A percentile compares a stretch with the other conserved stretches of the same genome.
phyloP scores from a whole-genome alignment of 2,797 vertebrate species.

The Rhinophrynus dorsalis region DNA sequence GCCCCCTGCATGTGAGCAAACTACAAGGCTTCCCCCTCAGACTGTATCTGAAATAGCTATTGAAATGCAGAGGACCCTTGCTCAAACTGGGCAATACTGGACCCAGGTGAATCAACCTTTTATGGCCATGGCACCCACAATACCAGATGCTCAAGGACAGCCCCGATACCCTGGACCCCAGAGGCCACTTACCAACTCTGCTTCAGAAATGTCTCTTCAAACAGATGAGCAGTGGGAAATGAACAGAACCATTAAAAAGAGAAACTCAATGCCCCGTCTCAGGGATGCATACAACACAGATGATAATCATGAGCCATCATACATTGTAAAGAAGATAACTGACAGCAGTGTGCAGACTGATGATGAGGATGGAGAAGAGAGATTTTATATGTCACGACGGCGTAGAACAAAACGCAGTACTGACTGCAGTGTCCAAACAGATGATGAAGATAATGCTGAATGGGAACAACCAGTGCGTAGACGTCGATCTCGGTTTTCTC shows the following conservation, averaged over 20 bases:
- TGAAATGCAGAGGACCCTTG: conserved; percentile 65
- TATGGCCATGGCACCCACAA: conserved; percentile 66
- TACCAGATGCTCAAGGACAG: conserved; percentile 68
- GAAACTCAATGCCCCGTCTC: conserved; percentile 95
- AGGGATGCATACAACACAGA: conserved; percentile 86
- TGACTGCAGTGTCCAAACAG: conserved; percentile 96
- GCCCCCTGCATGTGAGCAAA: conserved; percentile 79
- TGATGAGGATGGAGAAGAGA: conserved; percentile 92
- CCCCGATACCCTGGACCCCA: conserved; percentile 64
- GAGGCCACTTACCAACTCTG: conserved; percentile 88
- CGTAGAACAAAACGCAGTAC: conserved; percentile 87
- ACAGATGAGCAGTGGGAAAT: conserved; percentile 84
- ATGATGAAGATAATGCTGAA: conserved; percentile 92
- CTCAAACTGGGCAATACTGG: conserved; percentile 90
- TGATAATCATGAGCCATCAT: conserved; percentile 67
- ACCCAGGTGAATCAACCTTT: conserved; percentile 66
- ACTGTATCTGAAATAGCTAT: conserved; percentile 61
- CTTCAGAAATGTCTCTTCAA: conserved; percentile 94
- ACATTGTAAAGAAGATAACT: conserved; percentile 73
- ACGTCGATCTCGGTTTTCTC: conserved; percentile 83
- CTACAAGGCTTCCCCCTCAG: conserved; percentile 78
- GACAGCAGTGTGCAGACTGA: conserved; percentile 98
- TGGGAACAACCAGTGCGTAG: conserved; percentile 96
- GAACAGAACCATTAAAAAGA: conserved; percentile 83
- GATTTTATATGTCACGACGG: conserved; percentile 84